These are phyloP conservation scores for Chondrilla cf. caribensis DNA, from an alignment of 37 sponge, comb jelly and placozoan genomes.

Conservation along the genomic window DNA sequence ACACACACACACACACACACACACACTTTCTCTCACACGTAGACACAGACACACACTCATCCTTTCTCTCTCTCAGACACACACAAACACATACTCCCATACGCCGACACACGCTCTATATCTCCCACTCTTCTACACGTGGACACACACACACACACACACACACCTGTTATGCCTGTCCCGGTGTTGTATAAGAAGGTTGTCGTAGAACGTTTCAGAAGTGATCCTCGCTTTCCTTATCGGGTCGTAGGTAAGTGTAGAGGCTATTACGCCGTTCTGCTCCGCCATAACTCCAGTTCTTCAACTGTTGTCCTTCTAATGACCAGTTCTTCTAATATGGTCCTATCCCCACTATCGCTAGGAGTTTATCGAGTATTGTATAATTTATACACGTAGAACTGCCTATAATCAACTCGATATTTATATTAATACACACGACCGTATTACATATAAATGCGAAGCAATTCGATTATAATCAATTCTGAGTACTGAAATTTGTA, in stretches of 20 bases:
- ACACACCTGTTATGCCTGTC: conserved; percentile 48
- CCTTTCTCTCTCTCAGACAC: background rate
- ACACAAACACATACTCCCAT: background rate
- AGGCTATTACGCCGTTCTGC: conserved; percentile 19
- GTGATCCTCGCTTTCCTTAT: conserved; percentile 69
- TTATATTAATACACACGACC: no score
- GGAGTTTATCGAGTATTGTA: no score
- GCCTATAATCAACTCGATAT: no score
- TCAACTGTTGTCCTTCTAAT: no score
- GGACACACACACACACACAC: conserved; percentile 1
- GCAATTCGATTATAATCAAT: no score
- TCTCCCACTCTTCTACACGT: background rate
- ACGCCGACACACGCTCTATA: no score
- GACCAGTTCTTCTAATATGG: no score
- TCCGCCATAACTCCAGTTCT: background rate
- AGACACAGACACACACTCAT: background rate
- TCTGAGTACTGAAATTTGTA: no score
- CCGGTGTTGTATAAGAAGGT: conserved; percentile 53
- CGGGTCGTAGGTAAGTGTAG: conserved; percentile 51
- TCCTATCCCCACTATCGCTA: no score
- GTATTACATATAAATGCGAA: no score
- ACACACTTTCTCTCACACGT: background rate
- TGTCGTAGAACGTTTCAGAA: conserved; percentile 82
- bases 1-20: conserved; percentile 18
- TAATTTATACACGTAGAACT: no score